Conservation (phyloP, 2,113 vertebrate genomes). For the Charadrius vociferus region DNA sequence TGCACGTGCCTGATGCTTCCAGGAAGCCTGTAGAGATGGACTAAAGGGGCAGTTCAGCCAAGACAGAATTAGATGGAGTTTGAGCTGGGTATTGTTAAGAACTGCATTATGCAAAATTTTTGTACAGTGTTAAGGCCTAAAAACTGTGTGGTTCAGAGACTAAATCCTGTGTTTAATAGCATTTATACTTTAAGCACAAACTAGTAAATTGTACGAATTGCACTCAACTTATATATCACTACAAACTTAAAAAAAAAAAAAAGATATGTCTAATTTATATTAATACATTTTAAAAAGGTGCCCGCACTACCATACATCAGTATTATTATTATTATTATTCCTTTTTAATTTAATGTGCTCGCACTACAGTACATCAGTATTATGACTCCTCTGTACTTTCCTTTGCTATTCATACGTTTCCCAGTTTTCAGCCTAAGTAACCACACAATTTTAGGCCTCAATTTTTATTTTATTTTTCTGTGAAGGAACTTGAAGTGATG, state of each 20-base stretch:
- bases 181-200: slow-evolving; percentile 99
- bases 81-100: slow-evolving; percentile 91
- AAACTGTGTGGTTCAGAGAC: slow-evolving; percentile 99
- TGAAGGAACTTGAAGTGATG: slow-evolving; percentile 95
- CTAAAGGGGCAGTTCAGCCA: slow-evolving; percentile 85
- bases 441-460: slow-evolving; percentile 98
- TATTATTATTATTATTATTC: slow-evolving; percentile 83
- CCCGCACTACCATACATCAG: slow-evolving; percentile 89
- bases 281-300: slow-evolving; percentile 94
- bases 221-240: slow-evolving; percentile 99
- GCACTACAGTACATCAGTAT: slow-evolving; percentile 93
- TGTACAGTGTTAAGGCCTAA: slow-evolving; percentile 99
- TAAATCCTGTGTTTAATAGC: slow-evolving; percentile 99
- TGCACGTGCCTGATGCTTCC: slow-evolving; percentile 99
- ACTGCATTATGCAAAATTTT: slow-evolving; percentile 99
- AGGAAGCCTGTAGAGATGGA: slow-evolving; percentile 92
- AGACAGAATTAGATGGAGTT: slow-evolving; percentile 86
- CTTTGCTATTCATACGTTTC: slow-evolving; percentile 85
- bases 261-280: slow-evolving; percentile 99
- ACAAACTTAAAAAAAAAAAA: slow-evolving; percentile 95
- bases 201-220: slow-evolving; percentile 99
- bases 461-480: slow-evolving; percentile 85
- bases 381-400: slow-evolving; percentile 85
- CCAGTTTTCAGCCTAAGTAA: slow-evolving; percentile 87
- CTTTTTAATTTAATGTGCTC: slow-evolving; percentile 88